phyloP scores from a whole-genome alignment of 1,140 invertebrate genomes.

The Arion vulgaris region DNA sequence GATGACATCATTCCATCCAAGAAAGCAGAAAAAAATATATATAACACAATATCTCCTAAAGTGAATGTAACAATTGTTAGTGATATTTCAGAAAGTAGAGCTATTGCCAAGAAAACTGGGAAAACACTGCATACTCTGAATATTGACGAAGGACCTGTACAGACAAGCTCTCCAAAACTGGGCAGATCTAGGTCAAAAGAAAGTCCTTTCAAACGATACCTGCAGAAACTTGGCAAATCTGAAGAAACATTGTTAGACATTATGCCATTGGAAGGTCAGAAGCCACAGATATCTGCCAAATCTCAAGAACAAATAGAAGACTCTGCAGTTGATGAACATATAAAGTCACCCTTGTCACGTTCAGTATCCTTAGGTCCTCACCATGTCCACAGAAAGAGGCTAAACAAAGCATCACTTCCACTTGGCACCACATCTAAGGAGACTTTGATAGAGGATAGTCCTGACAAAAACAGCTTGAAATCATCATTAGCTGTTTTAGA shows the following conservation, averaged over 20 bases:
- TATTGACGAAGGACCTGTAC: constrained; percentile 38
- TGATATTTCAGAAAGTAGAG: background rate
- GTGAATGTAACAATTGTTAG: background rate
- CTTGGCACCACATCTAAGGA: constrained; percentile 6
- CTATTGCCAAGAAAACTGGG: background rate
- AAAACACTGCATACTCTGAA: background rate
- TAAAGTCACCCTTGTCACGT: constrained; percentile 11
- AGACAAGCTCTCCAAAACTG: constrained; percentile 45
- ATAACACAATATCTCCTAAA: background rate
- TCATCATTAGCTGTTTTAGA: constrained; percentile 8
- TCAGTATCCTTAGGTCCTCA: constrained; percentile 14
- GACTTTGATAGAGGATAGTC: constrained; percentile 13
- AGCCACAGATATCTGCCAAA: background rate
- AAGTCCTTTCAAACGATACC: constrained; percentile 41
- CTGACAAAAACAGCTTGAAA: background rate
- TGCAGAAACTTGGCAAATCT: constrained; percentile 41
- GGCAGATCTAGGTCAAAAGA: constrained; percentile 35
- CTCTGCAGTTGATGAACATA: background rate
- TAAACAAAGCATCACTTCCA: background rate
- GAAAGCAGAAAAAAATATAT: background rate
- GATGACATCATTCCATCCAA: constrained; percentile 5
- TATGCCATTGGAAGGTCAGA: constrained; percentile 13
- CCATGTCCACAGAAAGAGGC: constrained; percentile 4
- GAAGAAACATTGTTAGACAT: constrained; percentile 42
- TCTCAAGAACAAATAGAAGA: constrained; percentile 18